Evolutionary conservation across 2,797 vertebrate genomes (phyloP).

Genomic region (Danio jaintianensis): DNA sequence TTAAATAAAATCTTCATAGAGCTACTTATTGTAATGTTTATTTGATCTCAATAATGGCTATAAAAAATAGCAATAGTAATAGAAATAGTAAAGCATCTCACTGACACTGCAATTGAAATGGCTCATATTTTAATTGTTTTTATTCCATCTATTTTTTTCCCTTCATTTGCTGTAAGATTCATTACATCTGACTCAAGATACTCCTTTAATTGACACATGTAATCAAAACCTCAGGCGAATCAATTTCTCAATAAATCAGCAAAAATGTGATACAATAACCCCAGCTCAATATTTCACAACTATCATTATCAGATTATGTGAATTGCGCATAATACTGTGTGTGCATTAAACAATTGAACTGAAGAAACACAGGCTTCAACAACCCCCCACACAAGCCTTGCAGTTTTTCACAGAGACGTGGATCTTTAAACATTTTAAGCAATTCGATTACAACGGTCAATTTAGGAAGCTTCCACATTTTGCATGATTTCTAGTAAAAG

Average conservation of each 20-base stretch:
- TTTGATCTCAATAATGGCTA: too few relatives aligned
- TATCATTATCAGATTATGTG: slow-evolving; percentile 3
- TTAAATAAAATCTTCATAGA: too few relatives aligned
- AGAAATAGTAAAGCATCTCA: too few relatives aligned
- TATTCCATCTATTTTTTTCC: background rate
- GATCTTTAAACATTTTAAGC: slow-evolving; percentile 28
- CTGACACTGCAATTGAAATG: too few relatives aligned
- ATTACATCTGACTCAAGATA: background rate
- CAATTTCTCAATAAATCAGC: background rate
- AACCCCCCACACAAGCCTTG: background rate
- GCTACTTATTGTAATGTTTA: too few relatives aligned
- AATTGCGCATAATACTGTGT: background rate
- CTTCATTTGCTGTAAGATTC: background rate
- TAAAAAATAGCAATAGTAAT: too few relatives aligned
- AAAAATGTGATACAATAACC: background rate
- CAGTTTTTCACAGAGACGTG: slow-evolving; percentile 7
- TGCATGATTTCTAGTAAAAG: slow-evolving; percentile 58
- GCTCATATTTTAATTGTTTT: too few relatives aligned
- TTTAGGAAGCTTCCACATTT: slow-evolving; percentile 54
- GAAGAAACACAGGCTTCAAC: background rate
- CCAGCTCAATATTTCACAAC: background rate
- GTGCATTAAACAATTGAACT: slow-evolving; percentile 7
- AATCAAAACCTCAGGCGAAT: background rate
- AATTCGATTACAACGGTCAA: slow-evolving; percentile 50
- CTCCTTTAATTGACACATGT: background rate